phyloP scores from a whole-genome alignment of 1,140 invertebrate genomes.

The Megalopta genalis region DNA sequence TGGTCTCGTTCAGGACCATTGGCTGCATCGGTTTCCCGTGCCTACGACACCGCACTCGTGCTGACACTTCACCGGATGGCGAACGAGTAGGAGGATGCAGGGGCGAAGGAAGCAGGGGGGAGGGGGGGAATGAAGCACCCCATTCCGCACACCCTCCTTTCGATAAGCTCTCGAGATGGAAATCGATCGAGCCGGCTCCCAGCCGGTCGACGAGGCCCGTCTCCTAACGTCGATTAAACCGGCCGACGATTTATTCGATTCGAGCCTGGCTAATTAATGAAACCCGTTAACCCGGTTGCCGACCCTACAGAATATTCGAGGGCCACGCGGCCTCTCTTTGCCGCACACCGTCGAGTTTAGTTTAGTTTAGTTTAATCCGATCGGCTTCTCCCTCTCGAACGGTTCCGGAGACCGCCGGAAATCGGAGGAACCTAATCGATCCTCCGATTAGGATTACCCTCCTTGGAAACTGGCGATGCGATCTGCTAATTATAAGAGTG shows the following conservation, averaged over 20 bases:
- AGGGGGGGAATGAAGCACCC: constrained; percentile 48
- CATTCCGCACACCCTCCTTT: constrained; percentile 17
- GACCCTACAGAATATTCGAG: background rate
- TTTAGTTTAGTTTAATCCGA: background rate
- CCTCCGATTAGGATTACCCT: too few relatives aligned
- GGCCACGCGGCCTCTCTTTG: background rate
- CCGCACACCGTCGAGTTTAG: background rate
- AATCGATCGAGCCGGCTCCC: constrained; percentile 52
- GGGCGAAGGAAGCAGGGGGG: background rate
- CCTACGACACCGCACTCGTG: constrained; percentile 23
- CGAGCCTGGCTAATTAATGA: constrained; percentile 49
- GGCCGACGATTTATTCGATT: constrained; percentile 27
- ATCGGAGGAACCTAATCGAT: background rate
- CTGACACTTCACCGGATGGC: constrained; percentile 47
- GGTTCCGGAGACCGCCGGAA: too few relatives aligned
- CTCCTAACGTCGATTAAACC: constrained; percentile 40
- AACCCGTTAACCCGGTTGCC: constrained; percentile 37
- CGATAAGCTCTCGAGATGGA: constrained; percentile 52
- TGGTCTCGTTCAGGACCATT: constrained; percentile 43
- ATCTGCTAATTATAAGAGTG: too few relatives aligned
- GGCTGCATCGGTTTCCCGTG: constrained; percentile 28
- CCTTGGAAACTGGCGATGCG: too few relatives aligned
- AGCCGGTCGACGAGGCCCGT: background rate
- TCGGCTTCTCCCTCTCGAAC: background rate
- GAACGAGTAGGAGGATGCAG: too few relatives aligned